Conservation (phyloP, 2,113 vertebrate species). For the Xyliphius kryptos region DNA sequence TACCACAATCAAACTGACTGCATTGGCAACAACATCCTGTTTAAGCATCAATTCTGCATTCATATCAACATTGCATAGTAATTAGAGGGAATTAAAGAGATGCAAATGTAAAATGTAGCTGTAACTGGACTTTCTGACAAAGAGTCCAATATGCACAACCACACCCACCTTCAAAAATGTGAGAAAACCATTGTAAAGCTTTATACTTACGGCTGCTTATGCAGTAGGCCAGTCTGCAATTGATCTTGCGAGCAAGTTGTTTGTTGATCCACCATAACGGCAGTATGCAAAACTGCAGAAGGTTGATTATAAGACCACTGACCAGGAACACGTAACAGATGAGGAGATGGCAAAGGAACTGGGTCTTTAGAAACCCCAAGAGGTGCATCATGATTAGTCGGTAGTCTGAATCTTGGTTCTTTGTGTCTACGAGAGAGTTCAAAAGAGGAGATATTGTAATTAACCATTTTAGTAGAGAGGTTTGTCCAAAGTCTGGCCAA, state of each 20-base stretch:
- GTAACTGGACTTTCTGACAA: background rate
- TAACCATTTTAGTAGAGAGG: too few species aligned
- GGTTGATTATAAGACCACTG: slow-evolving; percentile 85
- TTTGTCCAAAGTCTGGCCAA: too few species aligned
- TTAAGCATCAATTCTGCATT: too few species aligned
- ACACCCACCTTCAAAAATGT: too few species aligned
- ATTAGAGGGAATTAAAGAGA: too few species aligned
- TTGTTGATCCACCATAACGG: slow-evolving; percentile 82
- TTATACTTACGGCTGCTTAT: slow-evolving; percentile 82
- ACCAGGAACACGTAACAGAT: slow-evolving; percentile 89
- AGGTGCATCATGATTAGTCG: slow-evolving; percentile 70
- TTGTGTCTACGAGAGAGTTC: background rate
- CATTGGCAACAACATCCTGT: too few species aligned
- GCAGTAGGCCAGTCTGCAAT: slow-evolving; percentile 85
- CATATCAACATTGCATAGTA: too few species aligned
- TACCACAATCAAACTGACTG: too few species aligned
- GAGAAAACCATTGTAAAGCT: background rate
- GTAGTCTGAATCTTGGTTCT: background rate
- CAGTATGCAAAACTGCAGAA: slow-evolving; percentile 81
- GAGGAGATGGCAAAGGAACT: slow-evolving; percentile 84
- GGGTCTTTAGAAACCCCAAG: slow-evolving; percentile 78
- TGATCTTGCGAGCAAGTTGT: slow-evolving; percentile 84
- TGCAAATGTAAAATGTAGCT: background rate
- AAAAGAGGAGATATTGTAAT: background rate
- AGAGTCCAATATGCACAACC: background rate